A percentile compares a stretch with the other conserved stretches of the same genome.
Conservation (phyloP, 2,888 invertebrate species). For the Nomada fucata region DNA sequence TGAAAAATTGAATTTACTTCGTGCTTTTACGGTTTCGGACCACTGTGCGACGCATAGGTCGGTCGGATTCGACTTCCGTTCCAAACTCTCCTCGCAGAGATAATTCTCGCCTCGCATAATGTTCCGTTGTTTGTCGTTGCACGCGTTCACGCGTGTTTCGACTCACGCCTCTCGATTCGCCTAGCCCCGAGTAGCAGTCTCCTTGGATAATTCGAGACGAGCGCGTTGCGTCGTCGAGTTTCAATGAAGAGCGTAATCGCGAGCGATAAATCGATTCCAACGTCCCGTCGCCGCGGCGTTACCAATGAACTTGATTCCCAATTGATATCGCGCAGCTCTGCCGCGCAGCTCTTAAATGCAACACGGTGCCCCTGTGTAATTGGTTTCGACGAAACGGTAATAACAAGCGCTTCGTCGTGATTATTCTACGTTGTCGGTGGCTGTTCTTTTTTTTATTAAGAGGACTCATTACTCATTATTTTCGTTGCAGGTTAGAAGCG, state of each 20-base stretch:
- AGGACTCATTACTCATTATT: background rate
- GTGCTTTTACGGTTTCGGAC: too few relatives aligned
- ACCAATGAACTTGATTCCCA: conserved; percentile 30
- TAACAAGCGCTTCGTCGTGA: background rate
- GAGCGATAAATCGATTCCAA: conserved; percentile 11
- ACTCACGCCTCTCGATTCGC: background rate
- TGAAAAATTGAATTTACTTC: too few relatives aligned
- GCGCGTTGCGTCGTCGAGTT: background rate
- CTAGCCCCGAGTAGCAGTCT: background rate
- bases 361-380: background rate
- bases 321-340: background rate
- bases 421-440: too few relatives aligned
- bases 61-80: too few relatives aligned
- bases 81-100: too few relatives aligned
- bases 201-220: too few relatives aligned
- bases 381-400: background rate
- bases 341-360: background rate
- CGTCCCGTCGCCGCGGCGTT: background rate
- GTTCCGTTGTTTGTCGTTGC: too few relatives aligned
- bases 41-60: too few relatives aligned
- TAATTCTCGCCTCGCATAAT: too few relatives aligned
- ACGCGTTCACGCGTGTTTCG: too few relatives aligned
- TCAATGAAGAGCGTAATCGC: conserved; percentile 24
- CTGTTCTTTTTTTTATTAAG: too few relatives aligned
- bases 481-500: background rate